Conservation (phyloP, 2,888 invertebrate species). For the Cheilosia scutellata region DNA sequence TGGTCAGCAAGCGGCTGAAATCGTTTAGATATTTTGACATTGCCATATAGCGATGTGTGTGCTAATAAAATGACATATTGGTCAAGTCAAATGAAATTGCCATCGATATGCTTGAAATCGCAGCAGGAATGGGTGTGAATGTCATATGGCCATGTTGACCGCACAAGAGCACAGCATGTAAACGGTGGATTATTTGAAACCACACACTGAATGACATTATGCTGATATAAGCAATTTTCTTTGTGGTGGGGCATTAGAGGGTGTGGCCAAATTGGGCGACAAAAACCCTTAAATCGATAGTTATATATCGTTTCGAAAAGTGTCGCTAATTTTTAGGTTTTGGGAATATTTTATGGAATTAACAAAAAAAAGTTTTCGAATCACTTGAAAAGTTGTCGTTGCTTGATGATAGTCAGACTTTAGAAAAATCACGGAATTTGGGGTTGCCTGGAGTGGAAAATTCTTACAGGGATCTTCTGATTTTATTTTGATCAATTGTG, state of each 20-base stretch:
- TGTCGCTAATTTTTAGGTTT: neutral
- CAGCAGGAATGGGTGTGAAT: constrained; percentile 7
- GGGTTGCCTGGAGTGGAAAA: too few species aligned
- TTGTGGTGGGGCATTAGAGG: constrained; percentile 10
- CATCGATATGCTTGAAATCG: constrained; percentile 8
- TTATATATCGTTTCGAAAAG: neutral
- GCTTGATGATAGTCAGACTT: too few species aligned
- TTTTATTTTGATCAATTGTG: too few species aligned
- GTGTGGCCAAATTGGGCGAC: neutral
- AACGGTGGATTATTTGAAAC: constrained; percentile 21
- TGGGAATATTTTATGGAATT: too few species aligned
- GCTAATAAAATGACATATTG: constrained; percentile 18
- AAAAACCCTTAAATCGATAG: too few species aligned
- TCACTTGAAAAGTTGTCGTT: too few species aligned
- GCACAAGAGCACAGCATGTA: constrained; percentile 6
- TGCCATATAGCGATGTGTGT: constrained; percentile 15
- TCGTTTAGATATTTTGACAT: constrained; percentile 34
- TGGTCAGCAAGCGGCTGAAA: constrained; percentile 15
- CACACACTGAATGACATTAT: constrained; percentile 32
- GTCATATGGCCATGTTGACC: constrained; percentile 33
- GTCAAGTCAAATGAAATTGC: constrained; percentile 41
- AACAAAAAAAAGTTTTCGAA: too few species aligned
- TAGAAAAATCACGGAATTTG: too few species aligned
- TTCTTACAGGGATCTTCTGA: too few species aligned
- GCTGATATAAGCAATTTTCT: constrained; percentile 39